Evolutionary conservation across 2,797 vertebrate genomes (phyloP).

Genomic region (Etheostoma perlongum): DNA sequence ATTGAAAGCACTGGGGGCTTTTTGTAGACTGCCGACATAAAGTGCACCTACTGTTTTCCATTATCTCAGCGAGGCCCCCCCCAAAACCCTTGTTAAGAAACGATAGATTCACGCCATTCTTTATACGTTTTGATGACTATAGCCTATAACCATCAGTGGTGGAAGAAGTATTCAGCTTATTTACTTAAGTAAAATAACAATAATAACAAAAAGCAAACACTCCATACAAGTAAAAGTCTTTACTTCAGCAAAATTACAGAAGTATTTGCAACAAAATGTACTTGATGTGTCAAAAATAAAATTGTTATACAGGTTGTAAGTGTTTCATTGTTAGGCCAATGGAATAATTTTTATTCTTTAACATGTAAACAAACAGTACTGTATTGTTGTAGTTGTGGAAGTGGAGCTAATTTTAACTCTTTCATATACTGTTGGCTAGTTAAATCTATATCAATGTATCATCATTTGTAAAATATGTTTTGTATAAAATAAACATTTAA

Average conservation of each 20-base stretch:
- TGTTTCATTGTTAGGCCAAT: not conserved
- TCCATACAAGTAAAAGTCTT: not conserved
- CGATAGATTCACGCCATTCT: constrained; percentile 65
- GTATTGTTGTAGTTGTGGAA: not conserved
- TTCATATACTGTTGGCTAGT: not conserved
- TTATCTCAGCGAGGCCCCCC: constrained; percentile 36
- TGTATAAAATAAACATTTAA: not conserved
- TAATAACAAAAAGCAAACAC: not conserved
- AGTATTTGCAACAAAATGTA: not conserved
- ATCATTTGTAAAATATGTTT: not conserved
- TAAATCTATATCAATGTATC: not conserved
- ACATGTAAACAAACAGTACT: not conserved
- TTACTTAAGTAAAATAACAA: constrained; percentile 20
- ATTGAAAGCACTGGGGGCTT: constrained; percentile 71
- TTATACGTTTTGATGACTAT: constrained; percentile 14
- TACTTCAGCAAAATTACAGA: not conserved
- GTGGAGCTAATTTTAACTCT: not conserved
- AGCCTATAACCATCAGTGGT: not conserved
- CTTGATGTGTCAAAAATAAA: not conserved
- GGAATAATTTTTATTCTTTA: not conserved
- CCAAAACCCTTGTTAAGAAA: constrained; percentile 62
- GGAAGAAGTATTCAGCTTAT: constrained; percentile 17
- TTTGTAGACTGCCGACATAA: constrained; percentile 65
- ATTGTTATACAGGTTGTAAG: not conserved
- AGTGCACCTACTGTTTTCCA: constrained; percentile 73